Conservation (phyloP, 2,113 vertebrate genomes). For the Saimiri boliviensis region DNA sequence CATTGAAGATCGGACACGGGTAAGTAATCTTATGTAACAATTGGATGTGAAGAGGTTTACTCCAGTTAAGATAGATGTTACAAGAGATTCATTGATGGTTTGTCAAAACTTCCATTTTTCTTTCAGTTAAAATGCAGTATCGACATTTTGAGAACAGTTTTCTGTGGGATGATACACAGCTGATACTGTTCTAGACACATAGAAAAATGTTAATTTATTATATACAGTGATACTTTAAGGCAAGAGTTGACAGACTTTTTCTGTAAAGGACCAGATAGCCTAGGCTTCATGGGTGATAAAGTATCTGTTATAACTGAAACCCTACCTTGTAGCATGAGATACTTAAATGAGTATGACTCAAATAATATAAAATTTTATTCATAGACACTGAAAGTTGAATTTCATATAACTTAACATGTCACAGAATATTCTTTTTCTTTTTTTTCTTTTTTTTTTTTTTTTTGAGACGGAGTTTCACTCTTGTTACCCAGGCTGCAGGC, state of each 20-base stretch:
- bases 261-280: not conserved
- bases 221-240: not conserved
- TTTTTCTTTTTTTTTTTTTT: too few relatives aligned
- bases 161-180: not conserved
- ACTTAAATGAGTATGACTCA: not conserved
- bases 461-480: too few relatives aligned
- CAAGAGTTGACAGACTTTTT: not conserved
- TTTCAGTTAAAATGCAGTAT: not conserved
- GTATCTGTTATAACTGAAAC: not conserved
- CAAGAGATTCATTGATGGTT: not conserved
- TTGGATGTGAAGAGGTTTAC: not conserved
- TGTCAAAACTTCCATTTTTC: not conserved
- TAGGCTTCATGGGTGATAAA: not conserved
- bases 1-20: slow-evolving; percentile 97
- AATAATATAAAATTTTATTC: slow-evolving; percentile 15
- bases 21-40: slow-evolving; percentile 78
- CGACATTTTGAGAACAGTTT: slow-evolving; percentile 17
- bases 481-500: too few relatives aligned
- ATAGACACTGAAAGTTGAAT: not conserved
- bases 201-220: not conserved
- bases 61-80: not conserved
- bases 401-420: not conserved
- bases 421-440: slow-evolving; percentile 8
- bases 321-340: not conserved
- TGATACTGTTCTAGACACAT: not conserved